Evolutionary conservation across 2,113 vertebrate species (phyloP).

Genomic region (Megaceryle torquata): DNA sequence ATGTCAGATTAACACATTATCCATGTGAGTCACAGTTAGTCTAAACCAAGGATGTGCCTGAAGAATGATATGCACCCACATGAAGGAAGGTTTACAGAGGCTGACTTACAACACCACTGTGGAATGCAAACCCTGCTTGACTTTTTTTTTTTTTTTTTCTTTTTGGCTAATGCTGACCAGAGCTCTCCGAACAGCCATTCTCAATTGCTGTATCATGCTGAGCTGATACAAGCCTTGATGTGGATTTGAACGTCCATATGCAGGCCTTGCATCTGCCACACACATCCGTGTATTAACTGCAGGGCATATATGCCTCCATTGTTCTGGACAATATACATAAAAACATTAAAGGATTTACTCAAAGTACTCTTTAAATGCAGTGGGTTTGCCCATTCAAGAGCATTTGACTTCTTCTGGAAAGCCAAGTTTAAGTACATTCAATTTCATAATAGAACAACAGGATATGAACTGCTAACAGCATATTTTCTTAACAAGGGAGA

Average conservation of each 20-base stretch:
- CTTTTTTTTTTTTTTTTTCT: neutral
- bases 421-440: neutral
- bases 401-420: neutral
- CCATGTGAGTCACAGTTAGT: neutral
- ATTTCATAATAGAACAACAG: neutral
- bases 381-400: neutral
- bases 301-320: neutral
- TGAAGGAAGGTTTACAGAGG: constrained; percentile 4
- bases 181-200: constrained; percentile 26
- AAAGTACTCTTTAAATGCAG: neutral
- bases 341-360: neutral
- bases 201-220: constrained; percentile 2
- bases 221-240: constrained; percentile 55
- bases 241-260: constrained; percentile 30
- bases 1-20: constrained; percentile 50
- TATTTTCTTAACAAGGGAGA: neutral
- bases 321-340: neutral
- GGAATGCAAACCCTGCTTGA: constrained; percentile 10
- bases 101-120: neutral
- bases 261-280: constrained; percentile 33
- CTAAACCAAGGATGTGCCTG: constrained; percentile 20
- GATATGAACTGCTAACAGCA: neutral
- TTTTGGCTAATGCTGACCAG: constrained; percentile 41
- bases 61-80: constrained; percentile 8
- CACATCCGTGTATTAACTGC: neutral